Evolutionary conservation across 2,113 vertebrate genomes (phyloP), one percentile per base, ranked within the genome.

Genomic region (Seriola quinqueradiata): DNA sequence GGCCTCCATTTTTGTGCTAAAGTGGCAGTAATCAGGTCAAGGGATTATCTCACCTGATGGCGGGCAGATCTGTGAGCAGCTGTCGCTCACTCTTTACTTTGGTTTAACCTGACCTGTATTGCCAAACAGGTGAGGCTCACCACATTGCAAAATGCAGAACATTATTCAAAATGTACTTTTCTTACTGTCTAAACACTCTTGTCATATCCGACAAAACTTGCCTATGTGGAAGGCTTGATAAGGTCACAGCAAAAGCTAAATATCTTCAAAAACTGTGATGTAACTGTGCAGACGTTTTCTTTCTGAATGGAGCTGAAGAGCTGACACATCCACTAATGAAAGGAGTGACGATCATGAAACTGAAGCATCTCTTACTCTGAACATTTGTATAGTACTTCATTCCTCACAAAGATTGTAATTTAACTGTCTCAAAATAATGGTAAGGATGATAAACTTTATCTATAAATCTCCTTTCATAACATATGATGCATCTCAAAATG

Each of bases 31-130:
- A 86, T 85, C 70, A 61, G 87, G 78, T 79, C 48, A 81, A 44
- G n/a, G 23, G 74, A 42, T 87, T 77, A 75, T 82, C 79, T 75
- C 73, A 71, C 68, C 46, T 66, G 73, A 72, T 76, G 76, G 58
- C 4, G 1, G 44, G 44, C 38, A 14, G 38, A 25, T 69, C 67
- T 36, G 66, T 10, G 44, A 67, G 44, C 69, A 28, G 68, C 21
- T 44, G 59, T 12, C 5, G 32, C 25, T 61, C 66, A 34, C 17
- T 86, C 70, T 83, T 81, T 81, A 32, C 64, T 60, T 69, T 79
- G 70, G 70, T 65, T 60, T 57, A 52, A 81, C 76, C 58, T 65
- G 40, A 48, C 80, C 54, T 52, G 0, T 21, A 23, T 4, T 6
- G 50, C 8, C 21, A 72, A 57, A 66, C 40, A 77, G 75, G 71